phyloP scores from a whole-genome alignment of 2,888 invertebrate species.

The Argyresthia goedartella region DNA sequence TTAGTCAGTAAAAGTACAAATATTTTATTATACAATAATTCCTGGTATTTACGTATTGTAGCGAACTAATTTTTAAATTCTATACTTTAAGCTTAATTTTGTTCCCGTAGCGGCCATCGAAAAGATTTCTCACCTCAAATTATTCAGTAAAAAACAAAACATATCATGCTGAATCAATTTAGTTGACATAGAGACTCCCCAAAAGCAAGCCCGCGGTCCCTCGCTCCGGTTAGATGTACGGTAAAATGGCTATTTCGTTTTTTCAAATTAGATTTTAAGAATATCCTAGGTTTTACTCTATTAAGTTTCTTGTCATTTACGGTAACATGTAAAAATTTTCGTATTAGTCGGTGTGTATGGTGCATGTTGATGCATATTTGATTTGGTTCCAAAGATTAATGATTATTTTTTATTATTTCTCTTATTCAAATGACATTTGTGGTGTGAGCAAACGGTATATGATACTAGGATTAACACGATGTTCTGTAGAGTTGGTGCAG shows the following conservation, averaged over 20 bases:
- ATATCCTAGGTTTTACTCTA: slow-evolving; percentile 42
- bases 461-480: slow-evolving; percentile 55
- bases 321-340: slow-evolving; percentile 52
- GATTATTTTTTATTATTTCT: slow-evolving; percentile 40
- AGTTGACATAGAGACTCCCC: slow-evolving; percentile 39
- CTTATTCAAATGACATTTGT: slow-evolving; percentile 61
- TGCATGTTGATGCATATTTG: slow-evolving; percentile 64
- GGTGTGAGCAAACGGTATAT: slow-evolving; percentile 66
- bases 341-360: slow-evolving; percentile 54
- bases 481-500: slow-evolving; percentile 67
- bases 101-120: slow-evolving; percentile 56
- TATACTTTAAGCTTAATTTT: slow-evolving; percentile 68
- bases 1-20: slow-evolving; percentile 89
- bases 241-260: slow-evolving; percentile 56
- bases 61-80: slow-evolving; percentile 64
- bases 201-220: slow-evolving; percentile 47
- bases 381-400: slow-evolving; percentile 68
- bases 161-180: slow-evolving; percentile 62
- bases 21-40: slow-evolving; percentile 77
- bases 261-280: slow-evolving; percentile 61
- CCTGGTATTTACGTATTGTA: slow-evolving; percentile 72
- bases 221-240: slow-evolving; percentile 37
- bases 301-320: slow-evolving; percentile 57
- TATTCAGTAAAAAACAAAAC: slow-evolving; percentile 60
- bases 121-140: slow-evolving; percentile 54